Base-by-base conservation (phyloP, 1,140 invertebrate genomes). In the Tyrophagus putrescentiae region DNA sequence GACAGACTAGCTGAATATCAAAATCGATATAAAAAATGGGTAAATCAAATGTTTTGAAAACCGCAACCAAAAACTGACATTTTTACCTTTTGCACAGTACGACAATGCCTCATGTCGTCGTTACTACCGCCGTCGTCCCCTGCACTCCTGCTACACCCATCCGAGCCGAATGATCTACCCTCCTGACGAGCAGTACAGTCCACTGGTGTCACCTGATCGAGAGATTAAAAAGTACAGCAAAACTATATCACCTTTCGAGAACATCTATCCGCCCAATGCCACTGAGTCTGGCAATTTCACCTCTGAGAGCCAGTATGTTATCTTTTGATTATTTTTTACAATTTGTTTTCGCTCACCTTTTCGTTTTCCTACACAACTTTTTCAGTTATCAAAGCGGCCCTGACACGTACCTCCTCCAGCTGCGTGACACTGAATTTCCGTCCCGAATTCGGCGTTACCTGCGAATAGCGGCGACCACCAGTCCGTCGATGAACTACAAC, bases 91-190 rank as follows among this genome's bases (percentile, higher is more conserved):
- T 64, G 67, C 71, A 50, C 70, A 84, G 87, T 89, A 85, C 68
- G 78, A 79, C 66, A 91, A 91, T 71, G 84, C 87, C 6, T 85
- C 85, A 1, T 92, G 87, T 70, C 80, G 82, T 64, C 83, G 78
- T 11, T 87, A 85, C 80, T 92, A 83, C 75, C 77, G 89, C 13
- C 79, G 85, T 39, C 78, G 85, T 29, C 82, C 84, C 29, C 73
- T 92, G 1, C 80, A 79, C 66, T 82, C 82, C 1, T 87, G 87
- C 41, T 89, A 85, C 71, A 84, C 83, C 21, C 85, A 92, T 71
- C 87, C 87, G 4, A 89, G 86, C n/a, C 82, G 80, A 69, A 92
- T 92, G 88, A 85, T 93, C 18, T 93, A 93, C 73, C 88, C 88
- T 54, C 86, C 86, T 16, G 85, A 84, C 9, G 79, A 85, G 50